A percentile compares a stretch with the other conserved stretches of the same genome.
These are phyloP conservation scores for Takifugu bimaculatus DNA, from an alignment of 2,113 vertebrate genomes.

Conservation along the genomic window DNA sequence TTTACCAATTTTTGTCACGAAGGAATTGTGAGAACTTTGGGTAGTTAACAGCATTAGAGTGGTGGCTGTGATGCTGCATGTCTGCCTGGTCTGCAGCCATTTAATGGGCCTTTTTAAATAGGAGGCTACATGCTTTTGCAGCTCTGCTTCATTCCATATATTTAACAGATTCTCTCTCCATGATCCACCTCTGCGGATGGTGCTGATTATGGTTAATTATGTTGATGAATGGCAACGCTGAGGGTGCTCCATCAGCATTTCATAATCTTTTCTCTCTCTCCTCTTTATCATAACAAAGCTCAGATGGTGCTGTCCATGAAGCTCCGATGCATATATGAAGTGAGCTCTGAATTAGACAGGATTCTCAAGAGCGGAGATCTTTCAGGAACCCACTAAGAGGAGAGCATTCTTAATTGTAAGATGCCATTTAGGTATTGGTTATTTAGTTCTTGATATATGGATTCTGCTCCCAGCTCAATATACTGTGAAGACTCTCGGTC, in stretches of 20 bases:
- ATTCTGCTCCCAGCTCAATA: too few species aligned
- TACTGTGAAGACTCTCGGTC: too few species aligned
- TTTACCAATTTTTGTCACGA: neutral
- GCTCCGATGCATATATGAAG: slow-evolving; percentile 1
- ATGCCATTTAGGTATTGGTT: too few species aligned
- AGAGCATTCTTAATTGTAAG: neutral
- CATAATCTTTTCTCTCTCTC: slow-evolving; percentile 51
- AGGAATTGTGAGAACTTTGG: too few species aligned
- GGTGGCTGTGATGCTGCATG: too few species aligned
- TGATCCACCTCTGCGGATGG: slow-evolving; percentile 52
- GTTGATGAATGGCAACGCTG: slow-evolving; percentile 70
- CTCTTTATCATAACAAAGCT: slow-evolving; percentile 47
- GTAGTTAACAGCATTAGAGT: too few species aligned
- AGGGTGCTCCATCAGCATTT: slow-evolving; percentile 70
- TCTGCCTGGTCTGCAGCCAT: too few species aligned
- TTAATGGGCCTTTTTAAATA: too few species aligned
- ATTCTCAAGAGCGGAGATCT: neutral
- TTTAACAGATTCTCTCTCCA: slow-evolving; percentile 20
- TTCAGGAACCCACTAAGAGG: neutral
- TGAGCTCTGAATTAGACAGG: slow-evolving; percentile 15
- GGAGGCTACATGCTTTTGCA: slow-evolving; percentile 12
- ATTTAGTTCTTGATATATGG: too few species aligned
- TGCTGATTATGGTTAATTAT: slow-evolving; percentile 75
- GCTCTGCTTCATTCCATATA: slow-evolving; percentile 20
- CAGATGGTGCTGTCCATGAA: slow-evolving; percentile 13